Percentiles rank a stretch among this genome's conserved stretches.
These are phyloP conservation scores for Allolobophora icterica DNA, from an alignment of 2,888 invertebrate species.

Conservation along the genomic window DNA sequence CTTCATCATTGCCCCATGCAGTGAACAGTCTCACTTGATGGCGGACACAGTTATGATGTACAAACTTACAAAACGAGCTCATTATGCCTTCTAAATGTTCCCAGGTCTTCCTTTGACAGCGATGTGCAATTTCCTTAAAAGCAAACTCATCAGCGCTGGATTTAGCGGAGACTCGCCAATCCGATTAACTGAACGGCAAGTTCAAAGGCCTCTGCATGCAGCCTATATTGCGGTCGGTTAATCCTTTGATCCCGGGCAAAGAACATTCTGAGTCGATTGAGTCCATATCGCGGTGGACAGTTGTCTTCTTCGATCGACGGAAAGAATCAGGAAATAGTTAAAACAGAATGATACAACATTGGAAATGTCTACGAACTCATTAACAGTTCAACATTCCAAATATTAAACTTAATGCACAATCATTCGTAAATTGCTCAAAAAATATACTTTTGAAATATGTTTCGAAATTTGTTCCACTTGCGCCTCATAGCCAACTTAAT, in stretches of 20 bases:
- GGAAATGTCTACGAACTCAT: not conserved
- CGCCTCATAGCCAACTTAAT: too few relatives aligned
- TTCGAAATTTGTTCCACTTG: too few relatives aligned
- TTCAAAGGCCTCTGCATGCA: not conserved
- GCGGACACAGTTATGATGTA: not conserved
- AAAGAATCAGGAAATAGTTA: not conserved
- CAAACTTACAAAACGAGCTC: slow-evolving; percentile 1
- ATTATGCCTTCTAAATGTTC: slow-evolving; percentile 17
- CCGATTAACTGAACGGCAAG: not conserved
- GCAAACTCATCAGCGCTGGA: not conserved
- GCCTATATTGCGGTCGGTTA: not conserved
- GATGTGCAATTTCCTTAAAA: not conserved
- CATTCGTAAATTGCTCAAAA: not conserved
- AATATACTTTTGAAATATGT: too few relatives aligned
- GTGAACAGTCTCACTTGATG: not conserved
- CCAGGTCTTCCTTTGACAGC: not conserved
- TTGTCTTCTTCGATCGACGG: not conserved
- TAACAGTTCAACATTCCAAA: not conserved
- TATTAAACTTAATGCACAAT: not conserved
- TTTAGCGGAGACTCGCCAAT: not conserved
- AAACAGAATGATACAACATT: not conserved
- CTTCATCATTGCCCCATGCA: not conserved
- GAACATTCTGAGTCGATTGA: not conserved
- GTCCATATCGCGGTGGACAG: not conserved
- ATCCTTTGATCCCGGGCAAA: not conserved